These are phyloP conservation scores for Pteronotus mesoamericanus DNA, from an alignment of 2,797 vertebrate species.

Conservation along the genomic window DNA sequence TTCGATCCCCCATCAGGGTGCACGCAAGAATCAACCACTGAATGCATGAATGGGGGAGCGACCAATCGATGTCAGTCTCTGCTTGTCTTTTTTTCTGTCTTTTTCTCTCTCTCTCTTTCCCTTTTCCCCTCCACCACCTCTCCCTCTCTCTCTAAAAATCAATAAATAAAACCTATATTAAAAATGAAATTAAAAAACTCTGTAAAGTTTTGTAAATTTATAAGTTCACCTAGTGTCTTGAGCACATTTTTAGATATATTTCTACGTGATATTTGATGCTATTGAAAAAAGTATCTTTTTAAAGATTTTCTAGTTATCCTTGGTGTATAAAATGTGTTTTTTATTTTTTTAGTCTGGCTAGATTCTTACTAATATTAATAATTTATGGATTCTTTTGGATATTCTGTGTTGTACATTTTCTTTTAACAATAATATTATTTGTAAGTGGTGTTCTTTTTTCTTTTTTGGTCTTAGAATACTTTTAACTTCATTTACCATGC, in stretches of 20 bases:
- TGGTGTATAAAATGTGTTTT: not conserved
- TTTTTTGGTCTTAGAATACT: not conserved
- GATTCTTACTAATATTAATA: not conserved
- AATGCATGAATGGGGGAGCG: too few species aligned
- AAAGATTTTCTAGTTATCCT: conserved; percentile 16
- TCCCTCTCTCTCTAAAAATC: not conserved
- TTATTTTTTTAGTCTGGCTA: not conserved
- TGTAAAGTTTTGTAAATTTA: not conserved
- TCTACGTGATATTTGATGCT: not conserved
- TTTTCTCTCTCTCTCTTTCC: too few species aligned
- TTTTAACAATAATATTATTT: not conserved
- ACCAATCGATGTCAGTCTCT: not conserved
- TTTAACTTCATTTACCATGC: not conserved
- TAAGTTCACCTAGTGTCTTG: not conserved
- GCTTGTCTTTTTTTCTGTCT: too few species aligned
- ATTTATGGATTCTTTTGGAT: not conserved
- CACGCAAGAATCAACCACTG: not conserved
- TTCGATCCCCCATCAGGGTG: not conserved
- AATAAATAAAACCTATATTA: not conserved
- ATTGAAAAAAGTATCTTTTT: not conserved
- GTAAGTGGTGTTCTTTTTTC: not conserved
- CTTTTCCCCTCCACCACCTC: too few species aligned
- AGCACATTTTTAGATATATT: not conserved
- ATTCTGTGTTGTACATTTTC: not conserved
- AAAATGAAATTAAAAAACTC: not conserved